Evolutionary conservation across 2,888 invertebrate genomes (phyloP), one percentile per base, ranked within the genome.

Genomic region (Tridacna gigas): DNA sequence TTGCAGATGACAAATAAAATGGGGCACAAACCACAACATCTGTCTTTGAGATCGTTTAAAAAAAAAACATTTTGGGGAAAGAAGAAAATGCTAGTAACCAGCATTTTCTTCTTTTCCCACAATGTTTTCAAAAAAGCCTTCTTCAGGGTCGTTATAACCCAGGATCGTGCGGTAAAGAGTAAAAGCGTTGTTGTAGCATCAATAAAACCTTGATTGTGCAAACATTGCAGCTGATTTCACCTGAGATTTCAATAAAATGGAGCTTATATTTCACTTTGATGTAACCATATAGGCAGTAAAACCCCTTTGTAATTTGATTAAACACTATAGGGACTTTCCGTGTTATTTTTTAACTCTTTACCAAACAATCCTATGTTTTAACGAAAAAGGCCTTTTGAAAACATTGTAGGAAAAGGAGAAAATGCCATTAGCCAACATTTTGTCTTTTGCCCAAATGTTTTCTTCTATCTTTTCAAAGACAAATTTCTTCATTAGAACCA

Each of bases 251-350:
- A 22, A 48, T 51, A 48, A 71, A 71, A 71, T 26, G 13, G 51
- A 47, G 71, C 71, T 71, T 51, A 71, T 71, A 71, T 71, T 71
- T 71, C 71, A 71, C n/a, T 71, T 48, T 48, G 13, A 13, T 71
- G 71, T 25, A 25, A 11, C 25, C 22, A 71, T 51, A 51, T 71
- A 51, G 45, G 56, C 56, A 37, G 37, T 37, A 56, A 56, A 20
- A 56, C 3, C 56, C 56, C 20, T 56, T 56, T 56, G 56, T 56
- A 56, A 56, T 56, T 37, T 37, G 37, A 37, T 37, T 4, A 37
- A 37, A 37, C 7, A 37, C 37, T 37, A 37, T 37, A 37, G 37
- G 37, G 37, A 37, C 37, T 37, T 37, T 37, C 37, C 37, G 2
- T 37, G 37, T 37, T 7, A 4, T 37, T 37, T 2, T 37, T 37